These are phyloP conservation scores for Eledona agricola DNA, from an alignment of 2,888 invertebrate genomes.

Conservation along the genomic window DNA sequence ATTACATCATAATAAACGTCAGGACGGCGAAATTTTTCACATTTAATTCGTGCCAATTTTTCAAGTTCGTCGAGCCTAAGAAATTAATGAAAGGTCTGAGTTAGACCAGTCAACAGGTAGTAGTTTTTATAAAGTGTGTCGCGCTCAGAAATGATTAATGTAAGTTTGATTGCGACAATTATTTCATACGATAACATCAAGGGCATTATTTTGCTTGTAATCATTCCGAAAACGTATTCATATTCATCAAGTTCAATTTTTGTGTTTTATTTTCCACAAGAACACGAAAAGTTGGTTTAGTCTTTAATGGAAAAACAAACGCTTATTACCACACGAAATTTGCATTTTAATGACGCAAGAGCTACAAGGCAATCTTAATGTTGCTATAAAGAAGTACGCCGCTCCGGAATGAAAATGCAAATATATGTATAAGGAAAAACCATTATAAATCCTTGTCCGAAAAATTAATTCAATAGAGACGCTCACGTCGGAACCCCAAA, in stretches of 20 bases:
- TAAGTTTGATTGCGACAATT: slow-evolving; percentile 4
- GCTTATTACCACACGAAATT: slow-evolving; percentile 11
- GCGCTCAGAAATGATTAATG: slow-evolving; percentile 8
- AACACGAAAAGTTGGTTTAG: too few species aligned
- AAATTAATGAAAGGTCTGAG: slow-evolving; percentile 5
- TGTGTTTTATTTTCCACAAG: too few species aligned
- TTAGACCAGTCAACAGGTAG: slow-evolving; percentile 22
- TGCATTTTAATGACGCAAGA: slow-evolving; percentile 12
- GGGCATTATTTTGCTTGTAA: too few species aligned
- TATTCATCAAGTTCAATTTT: too few species aligned
- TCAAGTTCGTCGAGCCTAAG: slow-evolving; percentile 18
- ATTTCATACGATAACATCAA: too few species aligned
- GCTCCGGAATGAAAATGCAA: slow-evolving; percentile 15
- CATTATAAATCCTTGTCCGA: slow-evolving; percentile 4
- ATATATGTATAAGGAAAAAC: slow-evolving; percentile 2
- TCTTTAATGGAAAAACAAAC: too few species aligned
- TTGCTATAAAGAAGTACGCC: slow-evolving; percentile 8
- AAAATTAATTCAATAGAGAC: slow-evolving; percentile 6
- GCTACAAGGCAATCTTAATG: slow-evolving; percentile 7
- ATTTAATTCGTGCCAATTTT: slow-evolving; percentile 7
- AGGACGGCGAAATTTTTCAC: slow-evolving; percentile 9
- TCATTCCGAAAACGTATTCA: too few species aligned
- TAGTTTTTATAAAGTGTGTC: slow-evolving; percentile 13
- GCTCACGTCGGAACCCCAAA: too few species aligned
- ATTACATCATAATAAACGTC: too few species aligned